Percentiles rank a stretch among this genome's conserved stretches.
phyloP scores from a whole-genome alignment of 2,888 invertebrate species.

The Diarsia brunnea region DNA sequence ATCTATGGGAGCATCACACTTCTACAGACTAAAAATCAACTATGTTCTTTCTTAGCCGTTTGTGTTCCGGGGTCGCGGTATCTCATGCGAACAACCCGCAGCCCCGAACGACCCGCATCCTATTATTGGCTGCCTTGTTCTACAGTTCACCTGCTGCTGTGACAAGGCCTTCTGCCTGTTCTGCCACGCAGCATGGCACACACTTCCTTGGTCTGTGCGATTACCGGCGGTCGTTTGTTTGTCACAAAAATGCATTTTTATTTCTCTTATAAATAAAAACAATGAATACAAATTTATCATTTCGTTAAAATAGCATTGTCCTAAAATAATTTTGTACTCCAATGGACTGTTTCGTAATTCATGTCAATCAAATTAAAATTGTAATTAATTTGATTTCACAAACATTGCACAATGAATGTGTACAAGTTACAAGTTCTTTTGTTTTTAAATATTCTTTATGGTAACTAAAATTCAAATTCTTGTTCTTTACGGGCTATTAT shows the following conservation, averaged over 20 bases:
- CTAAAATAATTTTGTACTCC: constrained; percentile 5
- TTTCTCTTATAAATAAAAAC: neutral
- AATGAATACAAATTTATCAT: neutral
- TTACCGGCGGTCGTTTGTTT: neutral
- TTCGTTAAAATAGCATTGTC: neutral
- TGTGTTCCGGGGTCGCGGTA: no score
- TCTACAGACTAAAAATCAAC: no score
- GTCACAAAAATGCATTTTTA: neutral
- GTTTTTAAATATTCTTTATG: neutral
- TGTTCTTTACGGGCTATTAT: neutral
- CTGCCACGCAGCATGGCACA: neutral
- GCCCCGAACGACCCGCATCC: no score
- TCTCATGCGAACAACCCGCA: no score
- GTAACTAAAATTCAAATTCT: neutral
- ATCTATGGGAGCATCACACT: no score
- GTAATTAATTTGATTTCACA: neutral
- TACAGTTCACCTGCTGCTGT: no score
- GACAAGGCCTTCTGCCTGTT: neutral
- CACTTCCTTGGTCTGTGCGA: neutral
- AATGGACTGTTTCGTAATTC: neutral
- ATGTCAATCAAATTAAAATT: constrained; percentile 4
- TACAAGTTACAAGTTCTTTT: constrained; percentile 2
- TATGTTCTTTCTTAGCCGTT: no score
- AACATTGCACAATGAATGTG: neutral
- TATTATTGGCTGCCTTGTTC: neutral